These are phyloP conservation scores for Drosophila orosa DNA, from an alignment of 1,140 invertebrate species.

Conservation along the genomic window DNA sequence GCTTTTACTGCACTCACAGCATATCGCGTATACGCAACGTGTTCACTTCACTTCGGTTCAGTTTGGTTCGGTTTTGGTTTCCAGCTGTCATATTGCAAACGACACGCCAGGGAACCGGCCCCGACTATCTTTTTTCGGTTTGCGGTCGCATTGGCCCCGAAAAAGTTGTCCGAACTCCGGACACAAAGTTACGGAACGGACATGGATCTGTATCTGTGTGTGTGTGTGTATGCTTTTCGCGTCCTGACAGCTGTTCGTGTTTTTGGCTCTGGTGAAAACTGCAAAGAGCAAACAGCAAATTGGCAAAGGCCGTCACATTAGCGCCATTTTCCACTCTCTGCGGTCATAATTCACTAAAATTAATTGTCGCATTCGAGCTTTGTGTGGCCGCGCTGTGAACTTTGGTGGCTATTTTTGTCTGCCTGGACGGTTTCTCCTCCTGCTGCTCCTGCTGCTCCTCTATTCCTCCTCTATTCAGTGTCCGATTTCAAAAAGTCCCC, in stretches of 20 bases:
- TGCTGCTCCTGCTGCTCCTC: not conserved
- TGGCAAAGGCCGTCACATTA: conserved; percentile 70
- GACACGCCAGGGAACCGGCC: conserved; percentile 57
- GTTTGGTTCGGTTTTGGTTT: conserved; percentile 28
- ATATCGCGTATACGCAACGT: conserved; percentile 65
- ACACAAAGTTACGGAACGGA: conserved; percentile 31
- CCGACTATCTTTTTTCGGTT: conserved; percentile 22
- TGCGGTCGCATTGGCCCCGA: conserved; percentile 53
- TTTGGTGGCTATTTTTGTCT: conserved; percentile 25
- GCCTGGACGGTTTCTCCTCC: not conserved
- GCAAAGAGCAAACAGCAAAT: conserved; percentile 44
- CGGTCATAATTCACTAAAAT: conserved; percentile 80
- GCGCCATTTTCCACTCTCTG: conserved; percentile 67
- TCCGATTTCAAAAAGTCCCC: conserved; percentile 31
- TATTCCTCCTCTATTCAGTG: not conserved
- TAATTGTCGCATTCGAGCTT: conserved; percentile 74
- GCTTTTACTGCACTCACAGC: conserved; percentile 43
- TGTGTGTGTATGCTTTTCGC: conserved; percentile 1
- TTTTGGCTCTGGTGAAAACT: conserved; percentile 44
- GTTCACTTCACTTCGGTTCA: not conserved
- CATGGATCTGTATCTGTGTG: conserved; percentile 5
- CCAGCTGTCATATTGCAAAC: conserved; percentile 64
- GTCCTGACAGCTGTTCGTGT: conserved; percentile 73
- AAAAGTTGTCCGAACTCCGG: conserved; percentile 43
- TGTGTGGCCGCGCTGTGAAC: conserved; percentile 31